Conservation (phyloP, 2,888 invertebrate species). For the Liopterus haemorrhoidalis region DNA sequence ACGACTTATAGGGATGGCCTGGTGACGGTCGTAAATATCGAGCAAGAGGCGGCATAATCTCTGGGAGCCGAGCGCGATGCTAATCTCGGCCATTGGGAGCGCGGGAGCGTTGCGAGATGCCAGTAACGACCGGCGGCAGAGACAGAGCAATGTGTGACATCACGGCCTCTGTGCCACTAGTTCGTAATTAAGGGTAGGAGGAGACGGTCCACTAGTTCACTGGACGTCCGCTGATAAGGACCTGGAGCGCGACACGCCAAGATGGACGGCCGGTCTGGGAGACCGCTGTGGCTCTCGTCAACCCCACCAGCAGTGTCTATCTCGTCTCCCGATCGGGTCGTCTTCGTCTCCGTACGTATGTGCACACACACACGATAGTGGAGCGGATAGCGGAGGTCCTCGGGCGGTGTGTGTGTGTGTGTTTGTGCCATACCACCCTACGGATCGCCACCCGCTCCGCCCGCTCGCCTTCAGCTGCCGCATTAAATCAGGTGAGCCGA, state of each 20-base stretch:
- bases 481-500: constrained; percentile 8
- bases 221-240: constrained; percentile 10
- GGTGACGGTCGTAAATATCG: constrained; percentile 36
- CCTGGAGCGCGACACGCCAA: constrained; percentile 2
- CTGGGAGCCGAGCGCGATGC: constrained; percentile 28
- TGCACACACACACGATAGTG: not conserved
- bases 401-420: not conserved
- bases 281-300: not conserved
- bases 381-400: not conserved
- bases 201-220: not conserved
- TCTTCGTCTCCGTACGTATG: not conserved
- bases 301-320: not conserved
- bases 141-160: constrained; percentile 1
- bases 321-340: not conserved
- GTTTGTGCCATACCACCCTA: not conserved
- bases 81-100: constrained; percentile 34
- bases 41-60: constrained; percentile 36
- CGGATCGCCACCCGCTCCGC: not conserved
- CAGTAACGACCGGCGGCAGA: not conserved
- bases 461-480: not conserved
- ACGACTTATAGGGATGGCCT: constrained; percentile 33
- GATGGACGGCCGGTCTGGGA: constrained; percentile 12
- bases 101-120: not conserved
- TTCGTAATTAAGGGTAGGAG: constrained; percentile 14
- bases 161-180: not conserved